Percentiles rank a stretch among this genome's conserved stretches.
Evolutionary conservation across 2,113 vertebrate species (phyloP).

Genomic region (Hippocampus comes): DNA sequence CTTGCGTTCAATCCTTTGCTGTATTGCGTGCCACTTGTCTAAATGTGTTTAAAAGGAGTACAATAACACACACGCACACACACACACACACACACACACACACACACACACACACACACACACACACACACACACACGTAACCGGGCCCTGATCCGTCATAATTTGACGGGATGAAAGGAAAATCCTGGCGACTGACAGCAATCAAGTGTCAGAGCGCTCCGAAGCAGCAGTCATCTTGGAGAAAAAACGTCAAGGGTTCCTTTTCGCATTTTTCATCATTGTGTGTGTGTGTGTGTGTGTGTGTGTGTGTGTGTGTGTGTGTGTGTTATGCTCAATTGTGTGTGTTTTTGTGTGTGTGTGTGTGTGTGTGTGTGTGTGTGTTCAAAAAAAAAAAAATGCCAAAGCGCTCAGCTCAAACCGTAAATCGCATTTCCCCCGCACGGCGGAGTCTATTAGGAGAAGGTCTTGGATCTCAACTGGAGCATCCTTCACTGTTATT

Average conservation of each 20-base stretch:
- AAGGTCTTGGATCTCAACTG: neutral
- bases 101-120: neutral
- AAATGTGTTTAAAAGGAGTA: neutral
- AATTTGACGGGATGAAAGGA: neutral
- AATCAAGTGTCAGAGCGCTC: neutral
- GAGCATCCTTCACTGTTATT: slow-evolving; percentile 1
- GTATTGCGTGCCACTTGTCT: neutral
- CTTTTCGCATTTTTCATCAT: neutral
- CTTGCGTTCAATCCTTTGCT: neutral
- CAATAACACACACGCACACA: neutral
- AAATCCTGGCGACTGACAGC: neutral
- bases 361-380: neutral
- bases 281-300: neutral
- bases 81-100: neutral
- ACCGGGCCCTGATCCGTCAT: neutral
- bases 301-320: neutral
- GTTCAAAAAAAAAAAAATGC: neutral
- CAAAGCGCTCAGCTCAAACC: neutral
- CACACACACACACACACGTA: neutral
- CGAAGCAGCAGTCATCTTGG: neutral
- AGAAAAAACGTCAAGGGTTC: neutral
- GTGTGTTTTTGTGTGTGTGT: neutral
- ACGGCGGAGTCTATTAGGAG: neutral
- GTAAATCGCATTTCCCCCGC: neutral
- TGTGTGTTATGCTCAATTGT: too few species aligned